phyloP scores from a whole-genome alignment of 1,140 invertebrate genomes.

The Drosophila rufa region DNA sequence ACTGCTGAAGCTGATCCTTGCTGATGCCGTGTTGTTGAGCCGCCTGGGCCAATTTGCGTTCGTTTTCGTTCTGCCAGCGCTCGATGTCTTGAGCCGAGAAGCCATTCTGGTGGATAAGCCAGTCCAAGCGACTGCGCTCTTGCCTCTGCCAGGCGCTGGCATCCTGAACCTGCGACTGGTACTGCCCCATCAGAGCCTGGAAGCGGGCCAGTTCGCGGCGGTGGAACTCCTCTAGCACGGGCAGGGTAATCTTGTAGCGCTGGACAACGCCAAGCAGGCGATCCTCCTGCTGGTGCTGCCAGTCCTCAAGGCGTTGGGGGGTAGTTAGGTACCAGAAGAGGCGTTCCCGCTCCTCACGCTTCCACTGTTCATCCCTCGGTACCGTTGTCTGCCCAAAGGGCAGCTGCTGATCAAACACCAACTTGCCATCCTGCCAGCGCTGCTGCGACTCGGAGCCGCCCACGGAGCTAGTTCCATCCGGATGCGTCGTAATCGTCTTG shows the following conservation, averaged over 20 bases:
- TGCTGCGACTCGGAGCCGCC: constrained; percentile 65
- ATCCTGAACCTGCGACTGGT: constrained; percentile 64
- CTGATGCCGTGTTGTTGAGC: constrained; percentile 61
- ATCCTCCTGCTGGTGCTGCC: constrained; percentile 81
- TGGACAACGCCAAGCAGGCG: constrained; percentile 66
- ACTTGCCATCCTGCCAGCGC: constrained; percentile 71
- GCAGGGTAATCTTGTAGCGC: constrained; percentile 63
- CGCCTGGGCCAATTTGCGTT: constrained; percentile 48
- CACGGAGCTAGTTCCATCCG: constrained; percentile 69
- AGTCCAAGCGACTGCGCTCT: constrained; percentile 74
- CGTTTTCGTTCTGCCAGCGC: constrained; percentile 77
- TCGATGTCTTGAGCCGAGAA: constrained; percentile 66
- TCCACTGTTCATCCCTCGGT: constrained; percentile 75
- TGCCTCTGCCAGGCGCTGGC: constrained; percentile 62
- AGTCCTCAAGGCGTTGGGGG: constrained; percentile 64
- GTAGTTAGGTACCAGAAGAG: constrained; percentile 77
- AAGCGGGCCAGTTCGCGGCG: constrained; percentile 72
- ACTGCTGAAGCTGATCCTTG: constrained; percentile 63
- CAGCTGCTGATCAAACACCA: constrained; percentile 64
- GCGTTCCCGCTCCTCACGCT: constrained; percentile 78
- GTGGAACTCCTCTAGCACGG: constrained; percentile 71
- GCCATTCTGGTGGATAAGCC: constrained; percentile 80
- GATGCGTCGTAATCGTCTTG: constrained; percentile 64
- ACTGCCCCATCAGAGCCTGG: constrained; percentile 60
- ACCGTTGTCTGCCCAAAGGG: constrained; percentile 65